These are phyloP conservation scores for Eupeodes latifasciatus DNA, from an alignment of 2,888 invertebrate species.

Conservation along the genomic window DNA sequence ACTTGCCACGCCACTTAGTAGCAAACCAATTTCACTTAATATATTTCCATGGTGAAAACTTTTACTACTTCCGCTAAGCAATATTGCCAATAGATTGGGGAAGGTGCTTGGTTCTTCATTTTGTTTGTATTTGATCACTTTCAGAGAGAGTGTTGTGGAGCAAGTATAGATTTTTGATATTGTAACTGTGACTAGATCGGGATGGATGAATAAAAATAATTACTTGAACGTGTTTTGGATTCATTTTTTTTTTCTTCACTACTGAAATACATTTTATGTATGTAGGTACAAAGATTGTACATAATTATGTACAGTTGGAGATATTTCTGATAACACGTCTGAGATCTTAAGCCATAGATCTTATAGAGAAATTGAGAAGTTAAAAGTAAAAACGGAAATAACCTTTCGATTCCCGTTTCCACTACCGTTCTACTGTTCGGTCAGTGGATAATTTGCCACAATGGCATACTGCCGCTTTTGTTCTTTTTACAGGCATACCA, in stretches of 20 bases:
- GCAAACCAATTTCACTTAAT: constrained; percentile 72
- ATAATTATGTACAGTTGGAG: too few species aligned
- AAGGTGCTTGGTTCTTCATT: constrained; percentile 28
- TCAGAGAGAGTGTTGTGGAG: constrained; percentile 52
- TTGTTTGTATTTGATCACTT: constrained; percentile 27
- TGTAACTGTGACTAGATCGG: constrained; percentile 26
- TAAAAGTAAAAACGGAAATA: too few species aligned
- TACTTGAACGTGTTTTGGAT: constrained; percentile 4
- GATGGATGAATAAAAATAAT: not conserved
- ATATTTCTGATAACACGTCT: too few species aligned
- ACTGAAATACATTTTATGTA: too few species aligned
- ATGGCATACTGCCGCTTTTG: too few species aligned
- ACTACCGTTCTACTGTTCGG: too few species aligned
- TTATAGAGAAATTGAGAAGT: too few species aligned
- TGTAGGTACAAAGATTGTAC: too few species aligned
- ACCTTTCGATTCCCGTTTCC: too few species aligned
- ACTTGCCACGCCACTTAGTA: constrained; percentile 70
- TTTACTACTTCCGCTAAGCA: constrained; percentile 72
- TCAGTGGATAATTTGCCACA: too few species aligned
- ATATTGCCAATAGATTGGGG: constrained; percentile 47
- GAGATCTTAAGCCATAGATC: too few species aligned
- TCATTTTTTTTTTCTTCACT: not conserved
- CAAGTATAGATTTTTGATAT: constrained; percentile 2
- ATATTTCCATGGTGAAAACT: constrained; percentile 74
- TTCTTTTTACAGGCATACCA: too few species aligned